phyloP scores from a whole-genome alignment of 2,113 vertebrate genomes.

The Oostethus manadensis region DNA sequence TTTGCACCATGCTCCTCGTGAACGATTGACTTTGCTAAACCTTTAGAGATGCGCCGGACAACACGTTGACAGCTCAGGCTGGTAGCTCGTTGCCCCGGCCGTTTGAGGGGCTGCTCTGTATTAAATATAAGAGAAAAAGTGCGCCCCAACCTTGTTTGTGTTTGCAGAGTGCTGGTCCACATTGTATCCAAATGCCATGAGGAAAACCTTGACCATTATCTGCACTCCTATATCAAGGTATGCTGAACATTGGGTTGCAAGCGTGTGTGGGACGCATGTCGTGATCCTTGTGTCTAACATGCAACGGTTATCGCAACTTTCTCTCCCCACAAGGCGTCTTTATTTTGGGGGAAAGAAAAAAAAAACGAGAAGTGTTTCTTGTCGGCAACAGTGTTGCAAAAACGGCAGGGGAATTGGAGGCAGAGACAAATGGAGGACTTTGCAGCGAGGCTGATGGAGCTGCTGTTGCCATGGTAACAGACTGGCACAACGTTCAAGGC shows the following conservation, averaged over 20 bases:
- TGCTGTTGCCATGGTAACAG: slow-evolving; percentile 65
- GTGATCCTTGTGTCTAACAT: background rate
- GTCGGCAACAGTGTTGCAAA: slow-evolving; percentile 32
- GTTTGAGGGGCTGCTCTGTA: background rate
- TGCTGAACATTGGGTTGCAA: background rate
- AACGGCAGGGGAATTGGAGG: slow-evolving; percentile 28
- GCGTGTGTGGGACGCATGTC: slow-evolving; percentile 2
- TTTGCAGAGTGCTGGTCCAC: slow-evolving; percentile 85
- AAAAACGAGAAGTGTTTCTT: slow-evolving; percentile 26
- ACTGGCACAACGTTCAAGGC: slow-evolving; percentile 53
- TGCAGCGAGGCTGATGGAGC: slow-evolving; percentile 38
- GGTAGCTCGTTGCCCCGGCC: background rate
- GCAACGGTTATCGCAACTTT: slow-evolving; percentile 12
- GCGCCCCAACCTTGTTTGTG: background rate
- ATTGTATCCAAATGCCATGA: slow-evolving; percentile 93
- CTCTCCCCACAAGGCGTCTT: slow-evolving; percentile 24
- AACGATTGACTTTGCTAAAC: too few species aligned
- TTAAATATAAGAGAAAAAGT: background rate
- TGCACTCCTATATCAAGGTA: slow-evolving; percentile 92
- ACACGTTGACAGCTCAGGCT: too few species aligned
- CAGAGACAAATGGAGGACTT: slow-evolving; percentile 36
- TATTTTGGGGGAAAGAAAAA: slow-evolving; percentile 13
- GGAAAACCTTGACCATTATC: slow-evolving; percentile 83
- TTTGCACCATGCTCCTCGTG: background rate
- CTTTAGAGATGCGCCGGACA: too few species aligned